These are phyloP conservation scores for Hydropsyche betteni DNA, from an alignment of 2,888 invertebrate genomes.

Conservation along the genomic window DNA sequence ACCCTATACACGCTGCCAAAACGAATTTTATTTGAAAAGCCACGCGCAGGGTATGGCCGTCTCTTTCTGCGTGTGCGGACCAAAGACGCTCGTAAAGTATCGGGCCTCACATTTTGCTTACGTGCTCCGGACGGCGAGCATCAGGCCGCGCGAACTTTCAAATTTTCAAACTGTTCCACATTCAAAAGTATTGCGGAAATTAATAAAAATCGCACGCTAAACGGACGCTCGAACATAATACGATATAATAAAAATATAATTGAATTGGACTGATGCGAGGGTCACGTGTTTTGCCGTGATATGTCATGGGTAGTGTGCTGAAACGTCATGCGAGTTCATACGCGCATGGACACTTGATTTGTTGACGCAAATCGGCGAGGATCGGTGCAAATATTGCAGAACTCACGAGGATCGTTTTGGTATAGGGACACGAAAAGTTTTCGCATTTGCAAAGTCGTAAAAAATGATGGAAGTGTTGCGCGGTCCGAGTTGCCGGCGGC, in stretches of 20 bases:
- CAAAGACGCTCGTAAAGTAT: slow-evolving; percentile 48
- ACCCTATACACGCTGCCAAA: slow-evolving; percentile 9
- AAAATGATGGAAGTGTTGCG: slow-evolving; percentile 31
- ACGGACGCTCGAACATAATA: neutral
- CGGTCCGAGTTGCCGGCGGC: slow-evolving; percentile 44
- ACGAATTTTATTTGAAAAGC: slow-evolving; percentile 37
- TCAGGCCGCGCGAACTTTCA: slow-evolving; percentile 27
- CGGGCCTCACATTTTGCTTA: slow-evolving; percentile 50
- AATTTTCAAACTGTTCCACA: neutral
- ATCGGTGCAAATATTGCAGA: neutral
- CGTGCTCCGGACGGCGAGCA: slow-evolving; percentile 47
- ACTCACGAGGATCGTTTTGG: neutral
- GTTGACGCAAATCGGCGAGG: no score
- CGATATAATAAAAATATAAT: neutral
- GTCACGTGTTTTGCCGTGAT: slow-evolving; percentile 7
- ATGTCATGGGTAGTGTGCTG: neutral
- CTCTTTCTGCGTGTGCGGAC: slow-evolving; percentile 38
- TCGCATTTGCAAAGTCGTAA: slow-evolving; percentile 3
- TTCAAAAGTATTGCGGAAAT: no score
- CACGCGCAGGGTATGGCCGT: slow-evolving; percentile 27
- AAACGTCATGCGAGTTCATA: neutral
- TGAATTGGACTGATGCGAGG: neutral
- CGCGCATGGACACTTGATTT: neutral
- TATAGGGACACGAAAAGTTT: neutral
- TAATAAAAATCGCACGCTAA: slow-evolving; percentile 1